Evolutionary conservation across 2,797 vertebrate species (phyloP).

Genomic region (Holocentrus rufus): DNA sequence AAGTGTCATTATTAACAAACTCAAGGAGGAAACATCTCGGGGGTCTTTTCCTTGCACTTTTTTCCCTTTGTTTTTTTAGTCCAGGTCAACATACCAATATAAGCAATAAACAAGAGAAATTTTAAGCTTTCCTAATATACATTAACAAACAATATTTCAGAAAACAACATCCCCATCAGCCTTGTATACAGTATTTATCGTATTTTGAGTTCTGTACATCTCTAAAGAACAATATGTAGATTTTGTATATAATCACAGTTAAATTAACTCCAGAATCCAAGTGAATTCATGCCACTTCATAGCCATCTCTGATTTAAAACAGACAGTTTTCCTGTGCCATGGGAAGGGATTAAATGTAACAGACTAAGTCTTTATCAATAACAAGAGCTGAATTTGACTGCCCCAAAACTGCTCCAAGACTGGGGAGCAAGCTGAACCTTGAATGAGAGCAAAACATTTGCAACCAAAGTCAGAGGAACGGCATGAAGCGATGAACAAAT

Average conservation of each 20-base stretch:
- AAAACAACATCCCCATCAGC: no score
- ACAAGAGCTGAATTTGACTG: slow-evolving; percentile 24
- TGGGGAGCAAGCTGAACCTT: slow-evolving; percentile 16
- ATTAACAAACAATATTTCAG: no score
- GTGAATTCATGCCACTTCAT: neutral
- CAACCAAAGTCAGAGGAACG: slow-evolving; percentile 33
- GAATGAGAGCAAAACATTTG: slow-evolving; percentile 19
- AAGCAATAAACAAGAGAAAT: no score
- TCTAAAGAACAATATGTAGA: neutral
- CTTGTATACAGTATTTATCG: neutral
- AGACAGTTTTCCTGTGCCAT: slow-evolving; percentile 5
- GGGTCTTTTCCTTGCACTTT: neutral
- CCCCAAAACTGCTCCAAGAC: slow-evolving; percentile 2
- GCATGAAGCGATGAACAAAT: slow-evolving; percentile 43
- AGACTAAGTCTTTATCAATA: slow-evolving; percentile 25
- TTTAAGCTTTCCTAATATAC: no score
- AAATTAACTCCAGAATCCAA: no score
- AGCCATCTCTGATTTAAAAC: neutral
- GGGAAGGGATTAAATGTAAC: slow-evolving; percentile 28
- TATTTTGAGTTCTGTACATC: no score
- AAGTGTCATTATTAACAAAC: slow-evolving; percentile 27
- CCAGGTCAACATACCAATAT: no score
- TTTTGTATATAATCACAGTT: neutral
- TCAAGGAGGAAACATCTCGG: neutral
- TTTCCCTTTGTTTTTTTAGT: neutral